phyloP scores from a whole-genome alignment of 2,888 invertebrate species.

The Saturnia japonica region DNA sequence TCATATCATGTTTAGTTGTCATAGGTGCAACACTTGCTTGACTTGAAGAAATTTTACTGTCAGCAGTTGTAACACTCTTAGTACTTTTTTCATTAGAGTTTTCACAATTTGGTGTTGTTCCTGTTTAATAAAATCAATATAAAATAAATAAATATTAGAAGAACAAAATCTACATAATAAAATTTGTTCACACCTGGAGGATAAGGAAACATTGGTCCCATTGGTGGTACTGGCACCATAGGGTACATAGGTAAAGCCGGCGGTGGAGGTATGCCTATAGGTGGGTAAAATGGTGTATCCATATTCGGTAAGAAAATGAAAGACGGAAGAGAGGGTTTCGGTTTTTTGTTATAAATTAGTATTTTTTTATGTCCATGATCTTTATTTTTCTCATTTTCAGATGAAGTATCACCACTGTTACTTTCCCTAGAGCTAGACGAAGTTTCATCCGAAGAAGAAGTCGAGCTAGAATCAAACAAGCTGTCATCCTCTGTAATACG shows the following conservation, averaged over 20 bases:
- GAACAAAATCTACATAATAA: background rate
- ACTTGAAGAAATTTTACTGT: constrained; percentile 18
- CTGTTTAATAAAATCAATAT: constrained; percentile 12
- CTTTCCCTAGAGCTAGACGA: constrained; percentile 38
- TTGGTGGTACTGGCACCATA: constrained; percentile 67
- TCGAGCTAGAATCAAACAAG: constrained; percentile 56
- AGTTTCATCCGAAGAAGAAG: constrained; percentile 34
- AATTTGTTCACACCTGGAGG: constrained; percentile 40
- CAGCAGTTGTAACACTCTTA: background rate
- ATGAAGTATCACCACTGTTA: constrained; percentile 18
- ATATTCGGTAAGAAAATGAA: constrained; percentile 71
- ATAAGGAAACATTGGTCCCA: constrained; percentile 39
- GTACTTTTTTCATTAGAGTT: background rate
- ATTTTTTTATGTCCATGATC: constrained; percentile 68
- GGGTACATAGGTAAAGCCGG: constrained; percentile 69
- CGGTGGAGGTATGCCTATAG: constrained; percentile 65
- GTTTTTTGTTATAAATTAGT: constrained; percentile 63
- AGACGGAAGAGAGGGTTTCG: constrained; percentile 64
- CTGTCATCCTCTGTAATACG: constrained; percentile 69
- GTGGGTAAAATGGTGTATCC: constrained; percentile 68
- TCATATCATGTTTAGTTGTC: constrained; percentile 4
- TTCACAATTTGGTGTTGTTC: constrained; percentile 6
- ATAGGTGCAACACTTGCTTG: constrained; percentile 6
- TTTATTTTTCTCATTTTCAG: constrained; percentile 22
- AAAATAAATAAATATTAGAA: background rate